Evolutionary conservation across 2,888 invertebrate species (phyloP), one percentile per base, ranked within the genome.

Genomic region (Pterobdella sp.): DNA sequence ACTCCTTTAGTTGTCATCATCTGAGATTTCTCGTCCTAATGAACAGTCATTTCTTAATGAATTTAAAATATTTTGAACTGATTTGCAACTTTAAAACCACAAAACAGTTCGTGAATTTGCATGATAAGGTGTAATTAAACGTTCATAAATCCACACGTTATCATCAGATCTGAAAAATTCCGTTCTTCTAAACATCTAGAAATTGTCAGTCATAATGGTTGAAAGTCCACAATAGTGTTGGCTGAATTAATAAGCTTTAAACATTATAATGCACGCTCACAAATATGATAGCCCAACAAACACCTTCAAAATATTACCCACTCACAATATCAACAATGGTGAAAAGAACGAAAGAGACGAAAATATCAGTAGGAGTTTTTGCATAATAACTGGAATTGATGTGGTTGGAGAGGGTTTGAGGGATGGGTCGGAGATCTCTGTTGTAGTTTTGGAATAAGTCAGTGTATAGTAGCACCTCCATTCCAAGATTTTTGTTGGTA

Each of bases 261-360:
- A n/a, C n/a, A n/a, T n/a, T n/a, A n/a, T n/a, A n/a, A n/a, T n/a
- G n/a, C n/a, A n/a, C n/a, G n/a, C n/a, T n/a, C n/a, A n/a, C n/a
- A n/a, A n/a, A n/a, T n/a, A n/a, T n/a, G n/a, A n/a, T n/a, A n/a
- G n/a, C n/a, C n/a, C n/a, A n/a, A n/a, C n/a, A n/a, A n/a, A n/a
- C n/a, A 42, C 49, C 49, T 42, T 42, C 10, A 42, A 42, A 42
- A 14, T 22, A 42, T 42, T 42, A 42, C 49, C 7, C 7, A 42
- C 60, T 56, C 60, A 56, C 60, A 56, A 56, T 56, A 26, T 56
- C n/a, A 3, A 56, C 60, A 26, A 56, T n/a, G 60, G 60, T 56
- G 60, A 56, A 56, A 22, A 56, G 60, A 22, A 56, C 60, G 60
- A 56, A 56, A 3, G 60, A 26, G 60, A 56, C 60, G 60, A 56